These are phyloP conservation scores for Rhyzopertha dominica DNA, from an alignment of 1,140 invertebrate genomes.

Conservation along the genomic window DNA sequence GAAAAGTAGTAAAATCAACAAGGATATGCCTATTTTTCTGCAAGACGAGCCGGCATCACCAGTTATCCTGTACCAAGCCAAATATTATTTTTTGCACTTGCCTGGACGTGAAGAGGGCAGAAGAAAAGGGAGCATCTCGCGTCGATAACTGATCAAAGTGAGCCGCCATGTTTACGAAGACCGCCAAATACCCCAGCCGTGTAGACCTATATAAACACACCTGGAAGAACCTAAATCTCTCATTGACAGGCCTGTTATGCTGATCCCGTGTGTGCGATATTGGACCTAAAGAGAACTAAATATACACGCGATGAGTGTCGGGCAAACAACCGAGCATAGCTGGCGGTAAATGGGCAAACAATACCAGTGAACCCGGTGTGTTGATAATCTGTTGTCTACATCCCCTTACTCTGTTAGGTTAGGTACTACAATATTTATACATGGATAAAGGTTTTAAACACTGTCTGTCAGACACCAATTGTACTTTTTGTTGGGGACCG, in stretches of 20 bases:
- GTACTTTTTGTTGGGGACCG: too few species aligned
- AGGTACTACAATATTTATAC: conserved; percentile 26
- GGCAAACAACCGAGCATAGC: conserved; percentile 33
- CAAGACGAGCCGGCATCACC: too few species aligned
- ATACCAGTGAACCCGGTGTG: conserved; percentile 21
- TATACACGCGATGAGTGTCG: too few species aligned
- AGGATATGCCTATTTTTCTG: too few species aligned
- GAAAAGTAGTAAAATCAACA: too few species aligned
- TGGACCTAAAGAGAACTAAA: too few species aligned
- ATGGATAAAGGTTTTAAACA: conserved; percentile 22
- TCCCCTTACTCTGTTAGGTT: conserved; percentile 24
- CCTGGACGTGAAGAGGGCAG: conserved; percentile 5
- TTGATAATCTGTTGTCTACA: conserved; percentile 34
- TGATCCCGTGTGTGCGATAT: conserved; percentile 15
- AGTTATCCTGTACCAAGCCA: conserved; percentile 11
- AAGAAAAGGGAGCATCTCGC: conserved; percentile 15
- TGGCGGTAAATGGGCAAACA: conserved; percentile 38
- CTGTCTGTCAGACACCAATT: too few species aligned
- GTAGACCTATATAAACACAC: conserved; percentile 37
- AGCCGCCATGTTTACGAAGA: conserved; percentile 33
- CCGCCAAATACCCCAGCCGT: conserved; percentile 15
- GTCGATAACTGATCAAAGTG: conserved; percentile 32
- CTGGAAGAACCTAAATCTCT: conserved; percentile 40
- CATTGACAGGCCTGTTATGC: conserved; percentile 33
- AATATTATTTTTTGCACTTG: conserved; percentile 36